A percentile compares a stretch with the other conserved stretches of the same genome.
Evolutionary conservation across 2,888 invertebrate genomes (phyloP).

Genomic region (Trissolcus brochymenae): DNA sequence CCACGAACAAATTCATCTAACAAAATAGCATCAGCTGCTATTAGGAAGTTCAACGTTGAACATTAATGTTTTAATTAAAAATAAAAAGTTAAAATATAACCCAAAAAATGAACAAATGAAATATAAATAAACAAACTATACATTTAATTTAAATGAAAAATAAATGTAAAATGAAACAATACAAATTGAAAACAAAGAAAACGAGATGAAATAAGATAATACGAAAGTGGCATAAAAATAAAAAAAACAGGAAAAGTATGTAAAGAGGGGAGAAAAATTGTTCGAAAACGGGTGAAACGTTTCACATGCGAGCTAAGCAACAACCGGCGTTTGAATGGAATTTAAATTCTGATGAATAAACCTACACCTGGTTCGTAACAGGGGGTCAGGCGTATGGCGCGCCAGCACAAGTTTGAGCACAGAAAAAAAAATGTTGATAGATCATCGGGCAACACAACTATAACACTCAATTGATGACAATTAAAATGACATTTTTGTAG

Average conservation of each 20-base stretch:
- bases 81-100: no score
- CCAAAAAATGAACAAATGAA: no score
- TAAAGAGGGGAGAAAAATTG: neutral
- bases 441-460: slow-evolving; percentile 18
- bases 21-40: no score
- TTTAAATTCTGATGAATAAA: slow-evolving; percentile 66
- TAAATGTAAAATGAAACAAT: no score
- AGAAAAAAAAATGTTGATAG: slow-evolving; percentile 30
- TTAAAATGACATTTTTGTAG: no score
- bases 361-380: slow-evolving; percentile 61
- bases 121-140: no score
- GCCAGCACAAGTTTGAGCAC: slow-evolving; percentile 16
- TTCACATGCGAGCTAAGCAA: slow-evolving; percentile 34
- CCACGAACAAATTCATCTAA: no score
- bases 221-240: neutral
- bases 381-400: slow-evolving; percentile 46
- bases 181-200: no score
- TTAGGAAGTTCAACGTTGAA: no score
- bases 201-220: no score
- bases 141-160: no score
- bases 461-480: slow-evolving; percentile 8
- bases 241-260: slow-evolving; percentile 7
- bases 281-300: slow-evolving; percentile 28
- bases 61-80: no score
- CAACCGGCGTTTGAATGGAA: slow-evolving; percentile 51